These are phyloP conservation scores for Xanthorhoe designata DNA, from an alignment of 2,888 invertebrate species.

Conservation along the genomic window DNA sequence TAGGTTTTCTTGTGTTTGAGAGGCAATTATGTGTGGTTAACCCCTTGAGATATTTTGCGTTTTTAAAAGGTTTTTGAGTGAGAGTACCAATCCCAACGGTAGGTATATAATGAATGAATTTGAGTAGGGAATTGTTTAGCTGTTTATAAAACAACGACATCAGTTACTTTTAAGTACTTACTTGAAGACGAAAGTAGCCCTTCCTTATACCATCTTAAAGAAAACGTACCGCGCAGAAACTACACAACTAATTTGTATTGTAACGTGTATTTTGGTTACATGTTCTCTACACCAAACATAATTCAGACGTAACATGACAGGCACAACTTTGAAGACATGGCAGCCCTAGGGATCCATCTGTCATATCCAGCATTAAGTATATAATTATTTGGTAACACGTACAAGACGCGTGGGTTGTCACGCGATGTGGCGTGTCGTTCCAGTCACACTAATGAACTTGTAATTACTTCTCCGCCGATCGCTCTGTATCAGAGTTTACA, in stretches of 20 bases:
- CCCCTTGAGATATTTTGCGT: constrained; percentile 29
- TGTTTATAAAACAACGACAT: neutral
- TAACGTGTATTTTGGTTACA: neutral
- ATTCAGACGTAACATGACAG: constrained; percentile 22
- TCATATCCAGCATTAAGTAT: constrained; percentile 55
- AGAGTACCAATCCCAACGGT: constrained; percentile 14
- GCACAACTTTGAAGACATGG: constrained; percentile 1
- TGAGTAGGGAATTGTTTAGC: neutral
- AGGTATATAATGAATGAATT: constrained; percentile 6
- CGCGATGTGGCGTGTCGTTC: constrained; percentile 75
- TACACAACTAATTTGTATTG: neutral
- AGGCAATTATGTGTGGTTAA: constrained; percentile 30
- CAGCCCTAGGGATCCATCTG: constrained; percentile 44
- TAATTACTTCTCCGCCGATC: constrained; percentile 73
- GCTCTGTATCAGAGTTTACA: constrained; percentile 54
- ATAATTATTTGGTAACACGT: constrained; percentile 66
- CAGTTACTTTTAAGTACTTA: neutral
- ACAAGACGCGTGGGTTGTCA: constrained; percentile 58
- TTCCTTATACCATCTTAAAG: neutral
- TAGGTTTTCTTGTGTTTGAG: constrained; percentile 25
- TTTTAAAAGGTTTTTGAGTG: constrained; percentile 24
- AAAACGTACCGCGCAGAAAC: neutral
- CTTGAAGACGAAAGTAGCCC: neutral
- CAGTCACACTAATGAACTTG: constrained; percentile 74
- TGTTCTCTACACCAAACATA: constrained; percentile 7